phyloP scores from a whole-genome alignment of 2,113 vertebrate species.

The Siniperca knerii region DNA sequence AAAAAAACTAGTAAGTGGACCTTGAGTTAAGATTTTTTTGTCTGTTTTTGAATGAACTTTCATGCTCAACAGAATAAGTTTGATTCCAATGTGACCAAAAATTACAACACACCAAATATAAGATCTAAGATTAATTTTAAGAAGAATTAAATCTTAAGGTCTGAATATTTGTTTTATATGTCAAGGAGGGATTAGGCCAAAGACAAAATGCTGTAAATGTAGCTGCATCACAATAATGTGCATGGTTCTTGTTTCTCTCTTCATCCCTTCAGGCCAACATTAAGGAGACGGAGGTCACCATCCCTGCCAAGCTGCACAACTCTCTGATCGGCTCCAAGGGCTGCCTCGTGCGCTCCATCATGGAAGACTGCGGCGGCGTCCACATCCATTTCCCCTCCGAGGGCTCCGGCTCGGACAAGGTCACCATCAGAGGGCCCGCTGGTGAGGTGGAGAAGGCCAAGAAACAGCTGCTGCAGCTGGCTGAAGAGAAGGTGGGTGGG shows the following conservation, averaged over 20 bases:
- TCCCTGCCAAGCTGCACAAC: conserved; percentile 88
- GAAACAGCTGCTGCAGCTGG: conserved; percentile 86
- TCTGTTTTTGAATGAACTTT: not conserved
- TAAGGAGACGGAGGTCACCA: conserved; percentile 85
- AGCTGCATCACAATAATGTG: not conserved
- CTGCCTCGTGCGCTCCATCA: conserved; percentile 87
- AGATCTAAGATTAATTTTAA: not conserved
- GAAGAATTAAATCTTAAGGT: not conserved
- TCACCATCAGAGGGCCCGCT: conserved; percentile 84
- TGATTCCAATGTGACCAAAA: not conserved
- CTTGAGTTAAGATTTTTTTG: not conserved
- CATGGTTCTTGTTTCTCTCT: not conserved
- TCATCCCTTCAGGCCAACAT: conserved; percentile 82
- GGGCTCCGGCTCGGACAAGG: conserved; percentile 84
- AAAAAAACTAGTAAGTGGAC: too few relatives aligned
- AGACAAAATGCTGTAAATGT: not conserved
- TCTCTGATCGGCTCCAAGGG: conserved; percentile 89
- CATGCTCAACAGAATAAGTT: not conserved
- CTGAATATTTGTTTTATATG: not conserved
- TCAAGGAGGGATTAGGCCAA: not conserved
- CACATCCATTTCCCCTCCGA: conserved; percentile 88
- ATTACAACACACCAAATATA: not conserved
- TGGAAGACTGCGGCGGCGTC: conserved; percentile 89
- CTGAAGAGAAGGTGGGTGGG: conserved; percentile 85
- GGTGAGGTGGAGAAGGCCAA: conserved; percentile 87